These are phyloP conservation scores for Colostygia pectinataria DNA, from an alignment of 2,888 invertebrate genomes.

Conservation along the genomic window DNA sequence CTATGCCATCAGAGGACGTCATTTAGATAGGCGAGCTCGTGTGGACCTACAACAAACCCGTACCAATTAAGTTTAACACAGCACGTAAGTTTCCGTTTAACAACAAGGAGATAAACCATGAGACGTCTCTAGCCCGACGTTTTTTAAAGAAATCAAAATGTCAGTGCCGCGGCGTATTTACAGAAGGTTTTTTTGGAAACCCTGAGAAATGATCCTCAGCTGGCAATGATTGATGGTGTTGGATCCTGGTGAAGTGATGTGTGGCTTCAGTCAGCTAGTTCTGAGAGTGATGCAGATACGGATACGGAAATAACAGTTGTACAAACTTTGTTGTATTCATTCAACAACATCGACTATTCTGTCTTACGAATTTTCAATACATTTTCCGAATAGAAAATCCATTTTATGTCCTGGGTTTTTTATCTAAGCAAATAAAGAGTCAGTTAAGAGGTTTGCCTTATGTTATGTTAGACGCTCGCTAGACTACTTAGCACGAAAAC, in stretches of 20 bases:
- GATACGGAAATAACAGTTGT: background rate
- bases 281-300: background rate
- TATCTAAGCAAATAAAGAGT: too few species aligned
- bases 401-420: too few species aligned
- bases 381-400: too few species aligned
- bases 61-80: background rate
- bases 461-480: too few species aligned
- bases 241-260: slow-evolving; percentile 10
- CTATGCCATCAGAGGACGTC: too few species aligned
- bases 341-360: too few species aligned
- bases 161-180: slow-evolving; percentile 34
- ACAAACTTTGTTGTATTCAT: too few species aligned
- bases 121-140: slow-evolving; percentile 29
- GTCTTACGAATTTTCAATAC: too few species aligned
- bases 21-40: too few species aligned
- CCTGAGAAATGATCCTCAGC: slow-evolving; percentile 36
- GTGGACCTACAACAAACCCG: too few species aligned
- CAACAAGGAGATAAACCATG: slow-evolving; percentile 28
- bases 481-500: too few species aligned
- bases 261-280: background rate
- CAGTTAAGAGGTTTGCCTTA: too few species aligned
- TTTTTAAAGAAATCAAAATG: slow-evolving; percentile 40
- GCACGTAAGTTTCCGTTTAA: background rate
- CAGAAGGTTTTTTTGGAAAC: slow-evolving; percentile 31
- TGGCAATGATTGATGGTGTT: slow-evolving; percentile 36